Evolutionary conservation across 2,888 invertebrate species (phyloP).

Genomic region (Eugnorisma glareosa): DNA sequence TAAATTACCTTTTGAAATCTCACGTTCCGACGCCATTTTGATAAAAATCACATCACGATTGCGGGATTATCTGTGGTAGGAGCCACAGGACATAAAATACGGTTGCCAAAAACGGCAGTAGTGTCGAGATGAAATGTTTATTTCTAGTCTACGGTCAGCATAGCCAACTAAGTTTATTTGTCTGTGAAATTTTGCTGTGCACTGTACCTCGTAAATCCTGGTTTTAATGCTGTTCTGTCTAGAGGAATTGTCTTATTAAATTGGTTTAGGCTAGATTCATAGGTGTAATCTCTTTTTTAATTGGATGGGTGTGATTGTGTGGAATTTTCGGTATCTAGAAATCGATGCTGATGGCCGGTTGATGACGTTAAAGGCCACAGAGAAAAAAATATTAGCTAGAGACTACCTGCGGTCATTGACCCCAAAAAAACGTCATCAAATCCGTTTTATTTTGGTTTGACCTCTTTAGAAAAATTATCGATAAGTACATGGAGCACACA

Average conservation of each 20-base stretch:
- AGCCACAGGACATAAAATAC: slow-evolving; percentile 55
- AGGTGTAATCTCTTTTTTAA: slow-evolving; percentile 2
- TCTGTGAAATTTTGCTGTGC: slow-evolving; percentile 45
- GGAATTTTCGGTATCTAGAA: neutral
- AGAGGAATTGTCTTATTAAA: slow-evolving; percentile 38
- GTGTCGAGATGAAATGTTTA: slow-evolving; percentile 65
- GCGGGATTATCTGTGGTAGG: slow-evolving; percentile 56
- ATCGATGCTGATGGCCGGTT: too few relatives aligned
- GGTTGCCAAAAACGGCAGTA: slow-evolving; percentile 62
- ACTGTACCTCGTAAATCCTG: slow-evolving; percentile 41
- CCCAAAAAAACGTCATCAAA: neutral
- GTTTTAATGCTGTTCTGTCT: slow-evolving; percentile 46
- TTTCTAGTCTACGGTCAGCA: slow-evolving; percentile 55
- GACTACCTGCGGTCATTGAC: neutral
- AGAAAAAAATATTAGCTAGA: neutral
- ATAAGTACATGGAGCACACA: too few relatives aligned
- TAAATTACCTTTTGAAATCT: slow-evolving; percentile 52
- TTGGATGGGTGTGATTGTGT: neutral
- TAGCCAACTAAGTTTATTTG: slow-evolving; percentile 41
- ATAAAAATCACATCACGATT: slow-evolving; percentile 52
- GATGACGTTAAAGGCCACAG: neutral
- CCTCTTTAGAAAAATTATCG: neutral
- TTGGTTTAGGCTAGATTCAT: slow-evolving; percentile 29
- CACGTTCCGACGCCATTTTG: slow-evolving; percentile 41
- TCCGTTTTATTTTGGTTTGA: neutral